These are phyloP conservation scores for Gorilla gorilla DNA, from an alignment of 2,113 vertebrate species.

Conservation along the genomic window DNA sequence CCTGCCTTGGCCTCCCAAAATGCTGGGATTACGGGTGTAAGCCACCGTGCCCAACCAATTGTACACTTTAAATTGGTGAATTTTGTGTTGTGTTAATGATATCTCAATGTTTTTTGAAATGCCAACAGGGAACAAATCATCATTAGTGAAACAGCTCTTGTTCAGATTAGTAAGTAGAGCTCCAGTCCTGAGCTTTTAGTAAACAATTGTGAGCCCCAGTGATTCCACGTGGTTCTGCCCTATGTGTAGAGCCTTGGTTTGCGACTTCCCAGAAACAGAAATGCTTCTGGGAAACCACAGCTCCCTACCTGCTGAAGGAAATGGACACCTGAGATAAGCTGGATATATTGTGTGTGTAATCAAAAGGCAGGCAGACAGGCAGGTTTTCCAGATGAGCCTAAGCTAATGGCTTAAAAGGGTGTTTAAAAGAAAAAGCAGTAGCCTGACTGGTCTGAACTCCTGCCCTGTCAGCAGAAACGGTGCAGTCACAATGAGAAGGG, in stretches of 20 bases:
- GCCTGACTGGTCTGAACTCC: not conserved
- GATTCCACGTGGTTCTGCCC: accelerated
- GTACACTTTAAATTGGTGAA: not conserved
- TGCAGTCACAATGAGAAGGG: slow-evolving; percentile 13
- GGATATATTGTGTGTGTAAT: slow-evolving; percentile 50
- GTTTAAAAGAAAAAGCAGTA: slow-evolving; percentile 42
- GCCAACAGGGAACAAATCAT: not conserved
- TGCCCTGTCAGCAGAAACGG: slow-evolving; percentile 55
- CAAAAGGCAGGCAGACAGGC: slow-evolving; percentile 17
- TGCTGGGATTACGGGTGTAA: no score
- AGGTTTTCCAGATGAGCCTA: not conserved
- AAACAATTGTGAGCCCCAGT: not conserved
- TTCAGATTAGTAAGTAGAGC: not conserved
- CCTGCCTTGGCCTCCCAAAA: no score
- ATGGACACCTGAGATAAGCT: not conserved
- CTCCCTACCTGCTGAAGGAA: slow-evolving; percentile 9
- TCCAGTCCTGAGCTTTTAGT: not conserved
- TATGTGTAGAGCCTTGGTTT: not conserved
- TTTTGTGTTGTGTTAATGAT: not conserved
- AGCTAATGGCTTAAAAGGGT: slow-evolving; percentile 68
- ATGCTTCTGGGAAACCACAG: slow-evolving; percentile 58
- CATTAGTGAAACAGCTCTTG: not conserved
- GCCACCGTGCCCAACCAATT: not conserved
- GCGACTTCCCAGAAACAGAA: slow-evolving; percentile 42
- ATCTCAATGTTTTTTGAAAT: not conserved